Evolutionary conservation across 1,140 invertebrate genomes (phyloP), one percentile per base, ranked within the genome.

Genomic region (Neodiprion virginianus): DNA sequence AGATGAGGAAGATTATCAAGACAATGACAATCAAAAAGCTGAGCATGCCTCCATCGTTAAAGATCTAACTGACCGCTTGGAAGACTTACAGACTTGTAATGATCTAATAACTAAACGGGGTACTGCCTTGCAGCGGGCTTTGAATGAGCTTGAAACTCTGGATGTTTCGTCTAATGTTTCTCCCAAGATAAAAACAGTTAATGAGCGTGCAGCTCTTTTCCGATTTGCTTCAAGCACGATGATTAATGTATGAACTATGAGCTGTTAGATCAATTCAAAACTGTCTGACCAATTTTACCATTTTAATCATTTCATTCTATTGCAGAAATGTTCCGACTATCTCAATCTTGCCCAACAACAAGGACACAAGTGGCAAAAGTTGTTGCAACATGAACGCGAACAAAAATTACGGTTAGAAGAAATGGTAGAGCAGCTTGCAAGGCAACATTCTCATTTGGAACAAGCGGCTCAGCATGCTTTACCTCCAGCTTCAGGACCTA

Each of bases 351-450:
- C 96, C 8, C 93, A 96, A 79, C 93, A 92, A 9, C 96, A 97
- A 75, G 95, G 96, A 71, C 92, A 94, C 66, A 96, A 97, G 79
- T 97, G 97, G 95, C 95, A 95, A 77, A 95, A 95, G 79, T 92
- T 97, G 84, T 87, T 99, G 70, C 95, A 98, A 77, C 95, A 98
- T 85, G 98, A 99, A 84, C 93, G 98, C 2, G 97, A 99, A 77
- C 96, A 99, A 88, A 93, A 97, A 79, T 90, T 95, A 79, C 91
- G 96, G n/a, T 89, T 99, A 67, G 97, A 99, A 87, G 97, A 99
- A 82, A 96, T 99, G 89, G 96, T 99, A 4, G 98, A 99, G 86
- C 96, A 98, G 80, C 90, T 99, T 68, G 98, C 98, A 1, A 93
- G 96, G 78, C 98, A 99, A 86, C 98, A 99, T 85, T 97, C 96